These are phyloP conservation scores for Caenorhabditis sinica DNA, from an alignment of 2,888 invertebrate genomes.

Conservation along the genomic window DNA sequence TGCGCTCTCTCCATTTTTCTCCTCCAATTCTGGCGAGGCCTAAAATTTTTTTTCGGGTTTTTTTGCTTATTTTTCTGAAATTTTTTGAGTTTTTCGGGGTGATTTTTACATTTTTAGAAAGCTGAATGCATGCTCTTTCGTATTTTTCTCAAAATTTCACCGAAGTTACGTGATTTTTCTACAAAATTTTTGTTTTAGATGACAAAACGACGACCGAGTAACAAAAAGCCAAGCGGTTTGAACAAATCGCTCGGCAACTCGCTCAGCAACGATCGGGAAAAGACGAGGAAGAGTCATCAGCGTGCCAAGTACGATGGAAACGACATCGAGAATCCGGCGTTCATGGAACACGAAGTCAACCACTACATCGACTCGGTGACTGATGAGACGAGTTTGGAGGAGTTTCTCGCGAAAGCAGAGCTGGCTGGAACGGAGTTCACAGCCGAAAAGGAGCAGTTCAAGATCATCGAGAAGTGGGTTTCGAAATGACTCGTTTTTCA, in stretches of 20 bases:
- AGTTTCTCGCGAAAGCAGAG: slow-evolving; percentile 95
- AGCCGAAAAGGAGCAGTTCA: slow-evolving; percentile 84
- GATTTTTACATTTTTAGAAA: slow-evolving; percentile 8
- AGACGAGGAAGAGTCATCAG: slow-evolving; percentile 68
- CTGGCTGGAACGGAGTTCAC: slow-evolving; percentile 94
- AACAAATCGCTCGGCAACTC: slow-evolving; percentile 81
- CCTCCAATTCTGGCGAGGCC: slow-evolving; percentile 32
- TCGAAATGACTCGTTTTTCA: background rate
- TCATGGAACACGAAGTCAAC: slow-evolving; percentile 73
- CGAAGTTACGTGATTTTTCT: background rate
- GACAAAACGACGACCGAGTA: slow-evolving; percentile 81
- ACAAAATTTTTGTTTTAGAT: slow-evolving; percentile 62
- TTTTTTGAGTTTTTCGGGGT: slow-evolving; percentile 33
- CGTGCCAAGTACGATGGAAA: slow-evolving; percentile 74
- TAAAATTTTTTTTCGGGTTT: slow-evolving; percentile 66
- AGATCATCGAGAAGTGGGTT: slow-evolving; percentile 79
- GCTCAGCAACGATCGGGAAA: slow-evolving; percentile 76
- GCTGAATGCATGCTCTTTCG: background rate
- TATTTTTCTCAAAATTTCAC: background rate
- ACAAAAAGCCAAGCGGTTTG: slow-evolving; percentile 79
- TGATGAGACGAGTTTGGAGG: slow-evolving; percentile 87
- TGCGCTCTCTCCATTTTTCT: slow-evolving; percentile 29
- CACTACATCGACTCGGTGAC: slow-evolving; percentile 81
- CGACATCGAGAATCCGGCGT: slow-evolving; percentile 78
- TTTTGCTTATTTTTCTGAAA: slow-evolving; percentile 53